Evolutionary conservation across 2,888 invertebrate genomes (phyloP), one percentile per base, ranked within the genome.

Genomic region (Tupiocoris notatus): DNA sequence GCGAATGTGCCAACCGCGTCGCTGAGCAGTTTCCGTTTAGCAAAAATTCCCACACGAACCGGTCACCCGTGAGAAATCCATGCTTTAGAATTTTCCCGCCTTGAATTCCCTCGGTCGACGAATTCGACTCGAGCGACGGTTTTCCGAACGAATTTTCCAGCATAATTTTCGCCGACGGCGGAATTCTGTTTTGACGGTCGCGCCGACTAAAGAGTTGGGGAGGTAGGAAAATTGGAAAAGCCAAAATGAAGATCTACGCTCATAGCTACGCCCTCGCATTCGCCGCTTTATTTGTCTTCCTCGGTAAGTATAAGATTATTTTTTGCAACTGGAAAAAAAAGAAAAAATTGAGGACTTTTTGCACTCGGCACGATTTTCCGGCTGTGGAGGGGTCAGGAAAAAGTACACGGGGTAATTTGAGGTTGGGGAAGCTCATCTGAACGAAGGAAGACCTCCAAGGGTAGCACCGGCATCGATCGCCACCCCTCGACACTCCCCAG

Each of bases 191-290:
- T n/a, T n/a, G n/a, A n/a, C n/a, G n/a, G n/a, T n/a, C n/a, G n/a
- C n/a, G n/a, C n/a, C n/a, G n/a, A n/a, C n/a, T n/a, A n/a, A n/a
- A n/a, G n/a, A n/a, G n/a, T n/a, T n/a, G n/a, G n/a, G n/a, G n/a
- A n/a, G n/a, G n/a, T n/a, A n/a, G 39, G 39, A 39, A 39, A 39
- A 39, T 39, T 39, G 39, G 39, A 39, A 39, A 39, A 39, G 3
- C 12, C 7, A 20, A 25, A 20, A 67, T 67, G 67, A 67, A 22
- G 57, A 56, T 22, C 57, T 1, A 20, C 67, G 16, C 67, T 56
- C 67, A 21, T 9, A 67, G 67, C 67, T 54, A 12, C 56, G 20
- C 57, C 20, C 22, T 57, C 9, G 67, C 67, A n/a, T 21, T 67
- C 21, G 57, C 67, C 18, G 67, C 67, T 0, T 0, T 67, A 21